phyloP scores from a whole-genome alignment of 1,140 invertebrate genomes.

The Heliconius congener region DNA sequence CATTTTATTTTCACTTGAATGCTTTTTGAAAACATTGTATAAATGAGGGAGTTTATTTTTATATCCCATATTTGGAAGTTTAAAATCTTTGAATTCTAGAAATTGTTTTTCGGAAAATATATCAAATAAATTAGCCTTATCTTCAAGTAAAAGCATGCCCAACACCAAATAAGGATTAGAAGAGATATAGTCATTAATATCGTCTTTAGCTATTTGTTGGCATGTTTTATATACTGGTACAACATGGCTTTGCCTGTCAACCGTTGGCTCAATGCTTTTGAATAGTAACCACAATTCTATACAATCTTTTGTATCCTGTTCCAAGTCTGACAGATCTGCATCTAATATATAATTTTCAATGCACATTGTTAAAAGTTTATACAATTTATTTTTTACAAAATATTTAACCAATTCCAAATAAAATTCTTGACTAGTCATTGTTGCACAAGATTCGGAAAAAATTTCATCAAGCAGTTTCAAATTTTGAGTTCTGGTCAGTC shows the following conservation, averaged over 20 bases:
- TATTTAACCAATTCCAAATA: conserved; percentile 80
- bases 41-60: conserved; percentile 77
- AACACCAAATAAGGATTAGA: conserved; percentile 73
- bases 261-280: conserved; percentile 75
- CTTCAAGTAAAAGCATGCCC: conserved; percentile 75
- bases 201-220: conserved; percentile 71
- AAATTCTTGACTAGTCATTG: conserved; percentile 80
- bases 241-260: conserved; percentile 73
- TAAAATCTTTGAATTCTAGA: conserved; percentile 73
- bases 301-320: conserved; percentile 69
- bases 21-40: conserved; percentile 73
- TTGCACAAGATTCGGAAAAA: conserved; percentile 80
- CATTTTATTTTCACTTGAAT: conserved; percentile 55
- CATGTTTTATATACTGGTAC: conserved; percentile 78
- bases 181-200: conserved; percentile 73
- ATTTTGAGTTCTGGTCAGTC: conserved; percentile 80
- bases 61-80: conserved; percentile 68
- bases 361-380: conserved; percentile 77
- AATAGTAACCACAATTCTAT: conserved; percentile 78
- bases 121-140: conserved; percentile 73
- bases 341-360: conserved; percentile 71
- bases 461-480: conserved; percentile 80
- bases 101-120: conserved; percentile 73
- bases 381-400: conserved; percentile 81
- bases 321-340: conserved; percentile 64